phyloP scores from a whole-genome alignment of 1,140 invertebrate genomes.

The Drosophila truncata region DNA sequence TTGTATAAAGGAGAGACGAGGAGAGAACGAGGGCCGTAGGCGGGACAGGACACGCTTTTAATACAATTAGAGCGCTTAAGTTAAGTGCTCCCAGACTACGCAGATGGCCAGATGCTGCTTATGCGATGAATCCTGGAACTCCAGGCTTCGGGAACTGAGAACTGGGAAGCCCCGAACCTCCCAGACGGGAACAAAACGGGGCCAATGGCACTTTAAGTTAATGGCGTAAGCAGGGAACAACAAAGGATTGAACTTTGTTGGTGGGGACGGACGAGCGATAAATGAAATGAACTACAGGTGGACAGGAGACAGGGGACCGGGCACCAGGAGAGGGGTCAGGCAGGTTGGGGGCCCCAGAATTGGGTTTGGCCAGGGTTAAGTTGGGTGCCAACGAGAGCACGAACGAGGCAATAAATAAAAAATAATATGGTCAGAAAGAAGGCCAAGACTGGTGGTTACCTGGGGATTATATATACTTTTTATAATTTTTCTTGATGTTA shows the following conservation, averaged over 20 bases:
- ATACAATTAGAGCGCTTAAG: constrained; percentile 82
- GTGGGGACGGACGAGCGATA: constrained; percentile 39
- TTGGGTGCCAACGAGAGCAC: constrained; percentile 73
- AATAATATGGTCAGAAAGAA: constrained; percentile 15
- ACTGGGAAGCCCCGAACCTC: neutral
- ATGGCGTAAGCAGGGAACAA: constrained; percentile 46
- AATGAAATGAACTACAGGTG: constrained; percentile 77
- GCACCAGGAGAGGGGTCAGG: neutral
- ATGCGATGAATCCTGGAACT: neutral
- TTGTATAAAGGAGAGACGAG: neutral
- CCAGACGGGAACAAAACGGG: neutral
- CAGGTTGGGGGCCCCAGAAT: neutral
- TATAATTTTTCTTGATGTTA: too few relatives aligned
- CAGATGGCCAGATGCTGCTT: constrained; percentile 50
- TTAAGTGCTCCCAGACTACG: constrained; percentile 71
- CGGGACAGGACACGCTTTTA: constrained; percentile 72
- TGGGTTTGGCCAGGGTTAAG: constrained; percentile 18
- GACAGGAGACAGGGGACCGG: neutral
- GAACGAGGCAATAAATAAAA: constrained; percentile 57
- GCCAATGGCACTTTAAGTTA: constrained; percentile 61
- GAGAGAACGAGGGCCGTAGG: constrained; percentile 3
- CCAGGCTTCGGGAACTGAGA: neutral
- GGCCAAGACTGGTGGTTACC: too few relatives aligned
- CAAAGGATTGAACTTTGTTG: constrained; percentile 68
- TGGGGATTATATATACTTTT: neutral